Conservation (phyloP, 2,888 invertebrate genomes). For the Crematogaster levior region DNA sequence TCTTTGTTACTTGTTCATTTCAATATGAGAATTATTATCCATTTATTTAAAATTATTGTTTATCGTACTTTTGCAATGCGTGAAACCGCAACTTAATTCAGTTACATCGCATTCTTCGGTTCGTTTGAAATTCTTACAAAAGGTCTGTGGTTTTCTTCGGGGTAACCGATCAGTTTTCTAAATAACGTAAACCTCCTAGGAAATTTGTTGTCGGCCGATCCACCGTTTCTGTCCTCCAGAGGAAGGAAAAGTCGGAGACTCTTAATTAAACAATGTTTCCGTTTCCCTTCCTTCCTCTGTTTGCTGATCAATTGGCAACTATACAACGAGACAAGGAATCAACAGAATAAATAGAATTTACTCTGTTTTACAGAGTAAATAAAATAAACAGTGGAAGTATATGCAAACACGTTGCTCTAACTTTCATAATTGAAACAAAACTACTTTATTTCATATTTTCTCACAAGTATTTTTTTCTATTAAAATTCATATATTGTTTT, state of each 20-base stretch:
- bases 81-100: not conserved
- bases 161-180: constrained; percentile 58
- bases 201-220: constrained; percentile 42
- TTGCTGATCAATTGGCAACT: constrained; percentile 29
- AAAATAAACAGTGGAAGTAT: constrained; percentile 5
- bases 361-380: constrained; percentile 46
- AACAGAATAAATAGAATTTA: constrained; percentile 38
- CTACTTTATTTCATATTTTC: not conserved
- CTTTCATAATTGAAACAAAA: not conserved
- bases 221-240: constrained; percentile 39
- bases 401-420: not conserved
- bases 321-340: not conserved
- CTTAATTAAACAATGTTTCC: constrained; percentile 68
- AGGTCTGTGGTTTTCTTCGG: constrained; percentile 53
- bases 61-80: not conserved
- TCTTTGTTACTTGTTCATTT: no score
- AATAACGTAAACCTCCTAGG: constrained; percentile 60
- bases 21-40: no score
- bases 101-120: not conserved
- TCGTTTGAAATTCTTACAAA: constrained; percentile 41
- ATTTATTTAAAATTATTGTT: not conserved
- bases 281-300: not conserved
- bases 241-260: constrained; percentile 52
- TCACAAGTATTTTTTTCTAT: not conserved
- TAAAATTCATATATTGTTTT: not conserved